phyloP scores from a whole-genome alignment of 2,888 invertebrate genomes.

The Lepeophtheirus nordmannii region DNA sequence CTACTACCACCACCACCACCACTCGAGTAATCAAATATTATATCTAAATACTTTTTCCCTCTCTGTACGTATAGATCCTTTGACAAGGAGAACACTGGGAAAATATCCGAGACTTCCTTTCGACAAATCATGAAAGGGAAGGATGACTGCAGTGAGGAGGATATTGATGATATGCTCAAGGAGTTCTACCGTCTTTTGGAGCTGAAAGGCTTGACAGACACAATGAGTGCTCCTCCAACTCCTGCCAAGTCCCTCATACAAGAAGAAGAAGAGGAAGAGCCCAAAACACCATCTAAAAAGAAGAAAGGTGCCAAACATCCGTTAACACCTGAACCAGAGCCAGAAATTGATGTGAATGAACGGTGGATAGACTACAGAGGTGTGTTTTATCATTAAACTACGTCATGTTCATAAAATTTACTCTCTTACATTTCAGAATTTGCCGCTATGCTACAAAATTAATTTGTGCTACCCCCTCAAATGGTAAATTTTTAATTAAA shows the following conservation, averaged over 20 bases:
- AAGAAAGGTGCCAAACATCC: background rate
- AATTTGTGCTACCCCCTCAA: background rate
- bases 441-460: conserved; percentile 17
- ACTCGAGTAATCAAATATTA: no score
- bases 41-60: no score
- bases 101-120: conserved; percentile 12
- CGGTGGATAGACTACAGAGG: conserved; percentile 21
- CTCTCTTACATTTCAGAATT: conserved; percentile 21
- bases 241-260: background rate
- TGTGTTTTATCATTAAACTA: background rate
- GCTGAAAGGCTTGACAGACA: background rate
- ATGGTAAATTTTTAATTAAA: background rate
- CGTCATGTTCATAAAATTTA: no score
- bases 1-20: no score
- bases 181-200: conserved; percentile 10
- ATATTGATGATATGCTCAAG: conserved; percentile 20
- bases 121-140: conserved; percentile 5
- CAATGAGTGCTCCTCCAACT: background rate
- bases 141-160: conserved; percentile 21
- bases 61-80: conserved; percentile 23
- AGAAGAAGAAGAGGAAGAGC: background rate
- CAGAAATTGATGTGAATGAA: conserved; percentile 6
- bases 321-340: background rate
- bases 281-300: background rate
- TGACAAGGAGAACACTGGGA: conserved; percentile 12